These are phyloP conservation scores for Pseudorhiza aurosa DNA, from an alignment of 30 jellyfish, hydroid and myxozoan genomes.

Conservation along the genomic window DNA sequence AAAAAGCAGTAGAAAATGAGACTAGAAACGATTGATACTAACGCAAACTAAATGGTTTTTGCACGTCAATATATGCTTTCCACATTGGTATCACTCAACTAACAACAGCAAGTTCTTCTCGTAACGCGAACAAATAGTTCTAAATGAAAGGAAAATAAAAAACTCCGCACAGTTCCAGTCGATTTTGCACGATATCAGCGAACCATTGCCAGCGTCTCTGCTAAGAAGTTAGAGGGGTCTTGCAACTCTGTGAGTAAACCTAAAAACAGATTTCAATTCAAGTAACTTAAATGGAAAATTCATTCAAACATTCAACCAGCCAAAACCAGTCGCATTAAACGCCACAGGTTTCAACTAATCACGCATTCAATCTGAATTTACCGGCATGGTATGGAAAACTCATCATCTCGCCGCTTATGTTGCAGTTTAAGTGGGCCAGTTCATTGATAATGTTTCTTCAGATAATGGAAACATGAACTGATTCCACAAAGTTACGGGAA, in stretches of 20 bases:
- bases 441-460: too few relatives aligned
- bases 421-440: too few relatives aligned
- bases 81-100: not conserved
- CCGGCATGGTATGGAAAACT: too few relatives aligned
- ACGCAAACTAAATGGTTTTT: too few relatives aligned
- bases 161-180: too few relatives aligned
- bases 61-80: not conserved
- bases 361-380: too few relatives aligned
- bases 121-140: not conserved
- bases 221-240: constrained; percentile 10
- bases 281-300: not conserved
- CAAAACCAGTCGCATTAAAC: not conserved
- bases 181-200: not conserved
- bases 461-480: too few relatives aligned
- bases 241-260: constrained; percentile 8
- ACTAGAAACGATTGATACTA: too few relatives aligned
- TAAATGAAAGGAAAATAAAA: not conserved
- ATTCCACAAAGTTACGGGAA: too few relatives aligned
- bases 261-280: not conserved
- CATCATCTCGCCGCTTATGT: too few relatives aligned
- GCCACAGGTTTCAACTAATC: too few relatives aligned
- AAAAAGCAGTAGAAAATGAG: too few relatives aligned
- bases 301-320: not conserved
- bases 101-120: not conserved
- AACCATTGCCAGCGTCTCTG: constrained; percentile 17